Conservation (phyloP, 2,888 invertebrate species). For the Tenthredo amoena region DNA sequence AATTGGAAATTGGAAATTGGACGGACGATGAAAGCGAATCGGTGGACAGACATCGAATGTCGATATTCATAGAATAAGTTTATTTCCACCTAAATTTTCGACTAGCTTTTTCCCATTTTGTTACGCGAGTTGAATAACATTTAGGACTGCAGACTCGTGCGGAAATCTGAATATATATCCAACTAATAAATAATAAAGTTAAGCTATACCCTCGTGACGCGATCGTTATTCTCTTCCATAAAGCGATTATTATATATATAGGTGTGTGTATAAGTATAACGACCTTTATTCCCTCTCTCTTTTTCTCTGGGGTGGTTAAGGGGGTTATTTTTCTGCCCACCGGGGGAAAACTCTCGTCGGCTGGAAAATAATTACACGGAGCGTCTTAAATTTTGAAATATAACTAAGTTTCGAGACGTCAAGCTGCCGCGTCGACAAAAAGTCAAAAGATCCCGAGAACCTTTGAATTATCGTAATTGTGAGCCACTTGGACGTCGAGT, state of each 20-base stretch:
- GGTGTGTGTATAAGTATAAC: not conserved
- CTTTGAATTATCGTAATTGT: conserved; percentile 40
- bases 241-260: not conserved
- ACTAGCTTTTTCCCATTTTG: not conserved
- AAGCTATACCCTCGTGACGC: not conserved
- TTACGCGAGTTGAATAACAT: not conserved
- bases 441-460: conserved; percentile 30
- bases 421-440: conserved; percentile 39
- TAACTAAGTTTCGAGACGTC: conserved; percentile 42
- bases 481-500: conserved; percentile 17
- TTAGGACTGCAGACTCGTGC: not conserved
- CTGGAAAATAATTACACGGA: conserved; percentile 38
- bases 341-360: not conserved
- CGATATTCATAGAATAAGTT: conserved; percentile 26
- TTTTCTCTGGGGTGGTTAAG: not conserved
- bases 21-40: conserved; percentile 31
- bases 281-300: not conserved
- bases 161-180: not conserved
- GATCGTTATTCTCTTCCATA: not conserved
- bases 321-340: not conserved
- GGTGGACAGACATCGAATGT: conserved; percentile 28
- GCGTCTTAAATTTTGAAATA: conserved; percentile 41
- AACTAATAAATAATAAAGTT: no score
- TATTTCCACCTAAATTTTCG: not conserved
- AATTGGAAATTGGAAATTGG: conserved; percentile 39